Percentiles rank a stretch among this genome's conserved stretches.
Evolutionary conservation across 1,140 invertebrate genomes (phyloP).

Genomic region (Drosophila nannoptera): DNA sequence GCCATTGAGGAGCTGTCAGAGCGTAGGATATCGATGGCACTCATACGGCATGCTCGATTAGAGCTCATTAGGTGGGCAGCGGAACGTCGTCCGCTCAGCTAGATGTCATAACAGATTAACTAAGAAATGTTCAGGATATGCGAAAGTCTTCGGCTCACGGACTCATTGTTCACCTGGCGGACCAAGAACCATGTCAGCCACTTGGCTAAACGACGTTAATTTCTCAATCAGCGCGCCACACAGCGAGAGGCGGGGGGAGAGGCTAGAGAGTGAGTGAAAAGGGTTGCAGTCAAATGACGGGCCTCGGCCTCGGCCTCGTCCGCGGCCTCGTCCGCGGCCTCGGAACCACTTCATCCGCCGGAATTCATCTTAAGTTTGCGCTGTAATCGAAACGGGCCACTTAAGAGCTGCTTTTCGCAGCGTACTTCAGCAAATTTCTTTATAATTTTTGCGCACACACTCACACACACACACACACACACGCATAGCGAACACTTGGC

Average conservation of each 20-base stretch:
- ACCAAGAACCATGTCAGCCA: conserved; percentile 34
- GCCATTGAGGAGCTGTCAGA: conserved; percentile 70
- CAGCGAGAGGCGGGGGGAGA: not conserved
- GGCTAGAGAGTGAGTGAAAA: not conserved
- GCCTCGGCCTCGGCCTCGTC: too few relatives aligned
- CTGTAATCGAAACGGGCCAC: conserved; percentile 76
- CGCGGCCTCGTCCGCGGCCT: too few relatives aligned
- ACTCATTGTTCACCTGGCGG: conserved; percentile 18
- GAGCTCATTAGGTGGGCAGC: conserved; percentile 60
- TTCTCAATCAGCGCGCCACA: conserved; percentile 62
- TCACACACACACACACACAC: conserved; percentile 23
- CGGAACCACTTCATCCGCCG: conserved; percentile 40
- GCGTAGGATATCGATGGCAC: conserved; percentile 74
- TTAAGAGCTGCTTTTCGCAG: conserved; percentile 54
- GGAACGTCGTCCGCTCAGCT: conserved; percentile 30
- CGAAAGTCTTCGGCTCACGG: conserved; percentile 13
- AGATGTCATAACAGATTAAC: conserved; percentile 77
- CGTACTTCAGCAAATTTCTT: conserved; percentile 64
- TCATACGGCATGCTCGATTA: conserved; percentile 72
- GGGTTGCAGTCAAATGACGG: conserved; percentile 48
- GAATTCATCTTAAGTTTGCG: conserved; percentile 56
- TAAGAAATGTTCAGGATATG: conserved; percentile 42
- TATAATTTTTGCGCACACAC: conserved; percentile 48
- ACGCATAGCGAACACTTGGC: not conserved
- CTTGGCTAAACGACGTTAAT: conserved; percentile 75